Base-by-base conservation (phyloP, 35 echinoderm and acorn worm genomes). In the Hemicentrotus pulcherrimus region DNA sequence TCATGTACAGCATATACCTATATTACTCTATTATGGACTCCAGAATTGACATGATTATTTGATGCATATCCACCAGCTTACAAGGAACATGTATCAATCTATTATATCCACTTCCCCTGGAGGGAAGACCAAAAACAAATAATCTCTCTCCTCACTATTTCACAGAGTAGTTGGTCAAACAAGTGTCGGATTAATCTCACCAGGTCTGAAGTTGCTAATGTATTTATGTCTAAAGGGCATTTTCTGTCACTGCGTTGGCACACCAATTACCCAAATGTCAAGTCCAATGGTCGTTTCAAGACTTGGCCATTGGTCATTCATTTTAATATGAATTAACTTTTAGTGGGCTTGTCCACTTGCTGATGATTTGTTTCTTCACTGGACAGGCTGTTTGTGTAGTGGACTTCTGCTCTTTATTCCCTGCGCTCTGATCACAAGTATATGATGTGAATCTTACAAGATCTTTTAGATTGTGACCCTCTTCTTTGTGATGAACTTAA, bases 181-280 rank as follows among this genome's bases (percentile, higher is more conserved):
- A 78, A 78, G 65, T 78, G 65, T 78, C 65, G n/a, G 22, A 78
- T 78, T 78, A 41, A 41, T 41, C n/a, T 78, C n/a, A 78, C 65
- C 4, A n/a, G 65, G 65, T 78, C 65, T 78, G 65, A n/a, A 78
- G 19, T 28, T 78, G 22, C 28, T 71, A 71, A 24, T 71, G 61
- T 71, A 71, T 71, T 24, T 28, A 22, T 78, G 65, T 28, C 65
- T 28, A 8, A 78, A 28, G 65, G 65, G 65, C 28, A 78, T 78
- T n/a, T 78, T 78, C 65, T 78, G 65, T 78, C 65, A 78, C 65
- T n/a, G 28, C 65, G 19, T 78, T 78, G 65, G 65, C 65, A 78
- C 19, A 78, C 65, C 65, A 78, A 78, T 78, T 78, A 78, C 65
- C 22, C 65, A 78, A n/a, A 78, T 78, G 65, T 78, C 65, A 78